phyloP scores from a whole-genome alignment of 2,888 invertebrate genomes.

The Cerceris ruficornis region DNA sequence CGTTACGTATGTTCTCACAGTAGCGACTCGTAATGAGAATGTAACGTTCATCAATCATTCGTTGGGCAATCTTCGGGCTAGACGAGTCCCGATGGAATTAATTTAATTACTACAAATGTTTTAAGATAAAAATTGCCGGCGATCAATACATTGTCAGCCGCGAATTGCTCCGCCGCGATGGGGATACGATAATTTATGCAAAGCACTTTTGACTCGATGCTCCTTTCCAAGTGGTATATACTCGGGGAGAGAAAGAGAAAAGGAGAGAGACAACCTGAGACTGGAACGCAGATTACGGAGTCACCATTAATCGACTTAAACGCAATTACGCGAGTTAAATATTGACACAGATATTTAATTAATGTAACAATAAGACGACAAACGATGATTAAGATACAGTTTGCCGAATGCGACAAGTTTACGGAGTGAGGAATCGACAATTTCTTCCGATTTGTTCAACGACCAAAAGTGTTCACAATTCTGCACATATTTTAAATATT shows the following conservation, averaged over 20 bases:
- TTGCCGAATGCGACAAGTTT: too few species aligned
- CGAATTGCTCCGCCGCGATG: not conserved
- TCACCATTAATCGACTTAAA: constrained; percentile 16
- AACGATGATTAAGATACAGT: too few species aligned
- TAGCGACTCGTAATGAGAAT: constrained; percentile 68
- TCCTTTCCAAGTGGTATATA: not conserved
- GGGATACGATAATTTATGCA: constrained; percentile 30
- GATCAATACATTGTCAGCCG: constrained; percentile 41
- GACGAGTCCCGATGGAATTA: constrained; percentile 61
- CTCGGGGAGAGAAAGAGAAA: not conserved
- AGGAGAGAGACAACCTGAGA: not conserved
- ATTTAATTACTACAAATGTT: constrained; percentile 68
- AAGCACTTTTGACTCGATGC: not conserved
- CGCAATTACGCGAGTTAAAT: constrained; percentile 45
- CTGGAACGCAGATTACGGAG: too few species aligned
- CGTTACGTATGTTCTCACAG: constrained; percentile 62
- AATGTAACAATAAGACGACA: constrained; percentile 16
- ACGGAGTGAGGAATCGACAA: too few species aligned
- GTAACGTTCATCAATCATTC: constrained; percentile 70
- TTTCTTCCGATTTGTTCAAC: too few species aligned
- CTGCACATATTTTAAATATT: too few species aligned
- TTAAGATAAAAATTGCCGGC: constrained; percentile 43
- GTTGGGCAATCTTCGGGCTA: constrained; percentile 59
- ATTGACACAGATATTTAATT: constrained; percentile 39
- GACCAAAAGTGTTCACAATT: too few species aligned